phyloP scores from a whole-genome alignment of 2,888 invertebrate genomes.

The Cephus sareptanus region DNA sequence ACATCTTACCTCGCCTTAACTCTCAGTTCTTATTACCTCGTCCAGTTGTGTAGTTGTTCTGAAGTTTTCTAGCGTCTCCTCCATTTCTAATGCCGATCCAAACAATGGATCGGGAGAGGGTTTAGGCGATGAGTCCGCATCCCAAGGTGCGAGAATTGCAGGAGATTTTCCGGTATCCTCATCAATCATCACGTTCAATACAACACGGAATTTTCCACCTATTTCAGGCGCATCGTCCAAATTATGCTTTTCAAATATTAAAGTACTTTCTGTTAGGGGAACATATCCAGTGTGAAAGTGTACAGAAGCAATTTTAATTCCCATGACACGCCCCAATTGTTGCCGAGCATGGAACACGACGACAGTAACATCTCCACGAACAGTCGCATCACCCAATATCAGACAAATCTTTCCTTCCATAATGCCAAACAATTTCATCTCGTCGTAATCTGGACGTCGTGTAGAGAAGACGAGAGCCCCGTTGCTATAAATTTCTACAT shows the following conservation, averaged over 20 bases:
- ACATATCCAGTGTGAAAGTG: slow-evolving; percentile 93
- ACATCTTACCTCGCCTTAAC: neutral
- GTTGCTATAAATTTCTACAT: slow-evolving; percentile 90
- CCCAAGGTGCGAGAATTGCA: slow-evolving; percentile 79
- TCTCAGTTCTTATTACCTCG: slow-evolving; percentile 66
- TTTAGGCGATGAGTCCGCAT: slow-evolving; percentile 73
- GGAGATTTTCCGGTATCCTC: slow-evolving; percentile 76
- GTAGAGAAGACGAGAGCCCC: slow-evolving; percentile 86
- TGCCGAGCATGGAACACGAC: slow-evolving; percentile 88
- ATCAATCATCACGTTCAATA: slow-evolving; percentile 78
- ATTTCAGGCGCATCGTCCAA: slow-evolving; percentile 84
- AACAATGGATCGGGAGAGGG: slow-evolving; percentile 74
- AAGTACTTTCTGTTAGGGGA: slow-evolving; percentile 77
- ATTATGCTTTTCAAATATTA: slow-evolving; percentile 80
- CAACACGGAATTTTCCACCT: slow-evolving; percentile 74
- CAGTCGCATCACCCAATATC: slow-evolving; percentile 70
- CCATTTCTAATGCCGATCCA: slow-evolving; percentile 81
- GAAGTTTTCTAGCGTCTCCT: slow-evolving; percentile 86
- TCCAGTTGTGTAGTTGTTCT: slow-evolving; percentile 33
- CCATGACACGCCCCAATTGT: slow-evolving; percentile 82
- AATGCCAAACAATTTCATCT: slow-evolving; percentile 80
- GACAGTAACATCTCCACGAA: slow-evolving; percentile 87
- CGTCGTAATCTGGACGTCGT: slow-evolving; percentile 85
- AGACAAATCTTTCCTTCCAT: slow-evolving; percentile 76
- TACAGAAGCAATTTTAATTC: slow-evolving; percentile 87